Evolutionary conservation across 2,888 invertebrate species (phyloP).

Genomic region (Beris chalybata): DNA sequence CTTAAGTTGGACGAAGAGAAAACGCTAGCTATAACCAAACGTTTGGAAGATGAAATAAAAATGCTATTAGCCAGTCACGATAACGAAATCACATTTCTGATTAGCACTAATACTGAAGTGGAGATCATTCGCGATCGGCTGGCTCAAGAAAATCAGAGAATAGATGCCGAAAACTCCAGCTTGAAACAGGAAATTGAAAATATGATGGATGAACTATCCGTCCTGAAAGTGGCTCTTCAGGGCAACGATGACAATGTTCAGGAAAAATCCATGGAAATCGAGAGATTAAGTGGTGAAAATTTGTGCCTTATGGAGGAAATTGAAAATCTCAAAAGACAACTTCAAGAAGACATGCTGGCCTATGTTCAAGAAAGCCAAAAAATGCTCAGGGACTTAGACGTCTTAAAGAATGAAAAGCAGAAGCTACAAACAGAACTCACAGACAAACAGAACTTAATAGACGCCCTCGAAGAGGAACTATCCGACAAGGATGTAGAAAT

Average conservation of each 20-base stretch:
- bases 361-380: conserved; percentile 50
- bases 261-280: conserved; percentile 45
- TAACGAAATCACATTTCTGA: conserved; percentile 38
- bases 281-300: conserved; percentile 48
- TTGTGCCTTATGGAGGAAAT: conserved; percentile 46
- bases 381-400: conserved; percentile 50
- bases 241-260: conserved; percentile 44
- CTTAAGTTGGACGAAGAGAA: conserved; percentile 46
- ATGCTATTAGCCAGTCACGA: conserved; percentile 39
- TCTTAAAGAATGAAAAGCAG: conserved; percentile 50
- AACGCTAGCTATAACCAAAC: conserved; percentile 41
- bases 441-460: conserved; percentile 52
- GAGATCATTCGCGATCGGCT: conserved; percentile 35
- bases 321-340: conserved; percentile 47
- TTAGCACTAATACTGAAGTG: conserved; percentile 33
- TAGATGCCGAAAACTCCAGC: conserved; percentile 38
- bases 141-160: conserved; percentile 29
- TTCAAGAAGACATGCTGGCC: conserved; percentile 50
- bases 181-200: conserved; percentile 40
- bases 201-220: conserved; percentile 45
- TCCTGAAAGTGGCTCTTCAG: conserved; percentile 44
- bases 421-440: conserved; percentile 51
- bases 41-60: conserved; percentile 39
- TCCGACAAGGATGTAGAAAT: conserved; percentile 53
- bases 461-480: conserved; percentile 51